phyloP scores from a whole-genome alignment of 2,888 invertebrate genomes.

The Eristalis arbustorum region DNA sequence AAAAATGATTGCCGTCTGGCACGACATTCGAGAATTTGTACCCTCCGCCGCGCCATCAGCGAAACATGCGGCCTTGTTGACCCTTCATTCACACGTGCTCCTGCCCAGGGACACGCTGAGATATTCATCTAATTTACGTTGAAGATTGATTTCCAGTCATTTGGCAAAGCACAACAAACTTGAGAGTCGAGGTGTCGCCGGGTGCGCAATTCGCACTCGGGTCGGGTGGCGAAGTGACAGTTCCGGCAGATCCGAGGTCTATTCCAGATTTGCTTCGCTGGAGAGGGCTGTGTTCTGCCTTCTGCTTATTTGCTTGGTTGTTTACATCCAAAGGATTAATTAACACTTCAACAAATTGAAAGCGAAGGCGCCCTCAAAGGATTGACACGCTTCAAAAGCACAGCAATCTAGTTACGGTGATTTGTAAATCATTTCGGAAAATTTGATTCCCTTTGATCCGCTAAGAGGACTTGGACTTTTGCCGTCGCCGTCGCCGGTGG shows the following conservation, averaged over 20 bases:
- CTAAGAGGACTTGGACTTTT: neutral
- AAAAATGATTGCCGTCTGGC: neutral
- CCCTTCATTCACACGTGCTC: neutral
- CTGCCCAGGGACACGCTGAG: neutral
- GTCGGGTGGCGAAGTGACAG: neutral
- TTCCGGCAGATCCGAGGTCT: neutral
- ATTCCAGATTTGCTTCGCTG: neutral
- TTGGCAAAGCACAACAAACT: neutral
- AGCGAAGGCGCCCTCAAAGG: neutral
- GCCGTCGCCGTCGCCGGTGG: too few species aligned
- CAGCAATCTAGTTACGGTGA: conserved; percentile 10
- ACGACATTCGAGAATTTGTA: neutral
- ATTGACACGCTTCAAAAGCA: conserved; percentile 21
- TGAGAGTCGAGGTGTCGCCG: neutral
- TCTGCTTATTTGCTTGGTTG: neutral
- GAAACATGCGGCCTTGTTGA: neutral
- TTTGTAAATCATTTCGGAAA: conserved; percentile 15
- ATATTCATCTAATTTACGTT: neutral
- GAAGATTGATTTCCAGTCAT: neutral
- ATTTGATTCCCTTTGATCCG: conserved; percentile 43
- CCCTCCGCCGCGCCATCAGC: neutral
- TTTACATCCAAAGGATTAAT: conserved; percentile 15
- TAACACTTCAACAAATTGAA: conserved; percentile 28
- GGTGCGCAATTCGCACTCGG: neutral
- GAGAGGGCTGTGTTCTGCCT: neutral